Base-by-base conservation (phyloP, 2,797 vertebrate genomes). In the Artibeus lituratus region DNA sequence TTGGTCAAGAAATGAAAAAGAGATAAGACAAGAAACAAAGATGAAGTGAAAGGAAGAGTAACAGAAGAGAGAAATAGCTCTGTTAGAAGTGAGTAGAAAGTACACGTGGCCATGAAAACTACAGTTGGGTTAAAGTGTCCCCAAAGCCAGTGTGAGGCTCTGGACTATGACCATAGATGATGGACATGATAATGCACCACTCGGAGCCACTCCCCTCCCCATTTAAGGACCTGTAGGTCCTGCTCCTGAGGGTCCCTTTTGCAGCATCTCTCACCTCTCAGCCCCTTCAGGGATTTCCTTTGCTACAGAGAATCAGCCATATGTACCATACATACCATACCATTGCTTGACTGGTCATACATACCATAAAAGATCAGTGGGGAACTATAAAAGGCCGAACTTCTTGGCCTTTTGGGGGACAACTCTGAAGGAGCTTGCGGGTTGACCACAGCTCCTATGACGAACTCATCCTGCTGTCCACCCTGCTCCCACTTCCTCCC, bases 141-240 rank as follows among this genome's bases (percentile, higher is more conserved):
- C 10, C 53, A 18, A 76, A 37, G 7, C 21, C 59, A 15, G 2
- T 32, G 18, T 19, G 37, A 67, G 12, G 29, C 35, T 70, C 55
- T 62, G 7, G 6, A 76, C 26, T 49, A 5, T 39, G 4, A 55
- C 1, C 7, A n/a, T 10, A n/a, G 14, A 19, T 7, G 10, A 1
- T 16, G 9, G 57, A 62, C 16, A 21, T 1, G 26, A 35, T 21
- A 14, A 24, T 16, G 9, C 18, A 53, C 2, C 7, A n/a, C 29
- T 1, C 0, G 3, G 12, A 55, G 21, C 1, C 2, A 39, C 15
- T 3, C 12, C n/a, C 42, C 59, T 11, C 7, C 12, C 49, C 49
- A 19, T 3, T 55, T 18, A 42, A 62, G 10, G 9, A 80, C 21
- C 21, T 22, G 0, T 11, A 32, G 2, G 7, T 67, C 21, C 15